Evolutionary conservation across 2,797 vertebrate genomes (phyloP).

Genomic region (Sebastolobus altivelis): DNA sequence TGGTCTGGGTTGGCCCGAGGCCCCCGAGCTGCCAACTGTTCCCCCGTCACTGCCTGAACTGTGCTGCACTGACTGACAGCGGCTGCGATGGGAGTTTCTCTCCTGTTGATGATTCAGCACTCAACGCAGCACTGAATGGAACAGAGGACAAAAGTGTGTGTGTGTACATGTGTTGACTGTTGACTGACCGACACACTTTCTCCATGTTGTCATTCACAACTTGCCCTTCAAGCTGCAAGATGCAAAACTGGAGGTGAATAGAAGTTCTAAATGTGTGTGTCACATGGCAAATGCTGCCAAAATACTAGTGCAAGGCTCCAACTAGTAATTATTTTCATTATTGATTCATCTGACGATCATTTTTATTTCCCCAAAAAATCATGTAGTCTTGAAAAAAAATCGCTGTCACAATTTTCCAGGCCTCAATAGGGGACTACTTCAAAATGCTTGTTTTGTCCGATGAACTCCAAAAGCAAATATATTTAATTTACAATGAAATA

Average conservation of each 20-base stretch:
- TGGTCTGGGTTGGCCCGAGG: conserved; percentile 79
- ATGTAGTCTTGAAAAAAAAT: not conserved
- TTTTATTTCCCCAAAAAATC: not conserved
- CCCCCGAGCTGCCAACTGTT: conserved; percentile 82
- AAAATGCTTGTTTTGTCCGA: not conserved
- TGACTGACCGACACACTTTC: conserved; percentile 27
- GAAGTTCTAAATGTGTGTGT: not conserved
- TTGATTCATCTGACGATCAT: not conserved
- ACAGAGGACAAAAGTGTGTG: conserved; percentile 19
- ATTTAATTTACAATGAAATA: not conserved
- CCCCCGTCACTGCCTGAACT: conserved; percentile 62
- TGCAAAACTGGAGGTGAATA: not conserved
- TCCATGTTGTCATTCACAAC: conserved; percentile 26
- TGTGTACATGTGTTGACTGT: conserved; percentile 22
- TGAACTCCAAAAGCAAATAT: not conserved
- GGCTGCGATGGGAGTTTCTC: conserved; percentile 68
- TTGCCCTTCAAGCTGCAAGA: conserved; percentile 8
- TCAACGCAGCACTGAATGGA: conserved; percentile 34
- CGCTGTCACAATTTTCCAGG: not conserved
- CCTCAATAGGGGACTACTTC: not conserved
- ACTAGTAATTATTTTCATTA: not conserved
- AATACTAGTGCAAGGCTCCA: not conserved
- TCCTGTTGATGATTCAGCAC: conserved; percentile 80
- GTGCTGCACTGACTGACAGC: conserved; percentile 69
- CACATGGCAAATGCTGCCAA: not conserved